A percentile compares a stretch with the other conserved stretches of the same genome.
Evolutionary conservation across 2,888 invertebrate genomes (phyloP).

Genomic region (Dasysyrphus tricinctus): DNA sequence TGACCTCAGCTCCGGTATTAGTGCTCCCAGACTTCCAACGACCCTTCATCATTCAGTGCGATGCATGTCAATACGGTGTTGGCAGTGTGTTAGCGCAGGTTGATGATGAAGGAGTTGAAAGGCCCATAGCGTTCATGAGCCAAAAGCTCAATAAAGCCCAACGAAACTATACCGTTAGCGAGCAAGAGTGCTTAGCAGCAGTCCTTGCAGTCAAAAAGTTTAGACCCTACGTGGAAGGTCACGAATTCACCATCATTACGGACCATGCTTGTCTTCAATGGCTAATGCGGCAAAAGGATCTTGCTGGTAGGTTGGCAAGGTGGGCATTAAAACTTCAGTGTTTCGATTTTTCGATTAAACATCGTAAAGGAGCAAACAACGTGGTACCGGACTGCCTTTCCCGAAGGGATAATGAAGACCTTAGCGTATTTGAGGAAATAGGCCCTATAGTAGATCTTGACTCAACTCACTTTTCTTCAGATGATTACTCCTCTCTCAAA

Average conservation of each 20-base stretch:
- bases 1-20: too few species aligned
- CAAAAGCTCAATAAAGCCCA: background rate
- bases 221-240: background rate
- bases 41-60: background rate
- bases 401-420: background rate
- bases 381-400: background rate
- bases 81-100: background rate
- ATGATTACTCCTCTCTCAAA: too few species aligned
- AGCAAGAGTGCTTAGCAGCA: background rate
- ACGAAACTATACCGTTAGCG: background rate
- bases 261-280: background rate
- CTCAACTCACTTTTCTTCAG: background rate
- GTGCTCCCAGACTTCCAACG: background rate
- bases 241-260: background rate
- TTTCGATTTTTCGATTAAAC: background rate
- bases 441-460: background rate
- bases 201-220: background rate
- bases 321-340: background rate
- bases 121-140: background rate
- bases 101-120: background rate
- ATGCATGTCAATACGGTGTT: background rate
- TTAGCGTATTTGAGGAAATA: background rate
- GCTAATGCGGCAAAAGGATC: background rate
- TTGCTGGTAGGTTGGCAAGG: background rate
- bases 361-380: background rate